Base-by-base conservation (phyloP, 1,140 invertebrate genomes). In the Caerostris darwini region DNA sequence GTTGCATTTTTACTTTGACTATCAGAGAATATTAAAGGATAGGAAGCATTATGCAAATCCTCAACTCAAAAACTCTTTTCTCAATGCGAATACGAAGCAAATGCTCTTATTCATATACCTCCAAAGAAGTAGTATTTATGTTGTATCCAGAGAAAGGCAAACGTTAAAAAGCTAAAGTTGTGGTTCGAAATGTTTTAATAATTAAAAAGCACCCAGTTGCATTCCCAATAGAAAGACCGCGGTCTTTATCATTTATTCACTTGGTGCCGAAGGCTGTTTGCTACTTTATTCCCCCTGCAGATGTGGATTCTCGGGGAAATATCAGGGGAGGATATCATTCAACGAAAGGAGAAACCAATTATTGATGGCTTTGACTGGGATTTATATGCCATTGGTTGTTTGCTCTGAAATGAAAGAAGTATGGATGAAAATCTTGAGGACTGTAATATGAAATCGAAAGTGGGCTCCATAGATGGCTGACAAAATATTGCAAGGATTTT, bases 181-280 rank as follows among this genome's bases (percentile, higher is more conserved):
- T 14, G 85, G 56, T 64, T 87, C n/a, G 85, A 87, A 87, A 87
- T 34, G n/a, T 19, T 53, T 87, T 87, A 87, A 87, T 87, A 61
- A 87, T 87, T 87, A 87, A 87, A 64, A 87, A 50, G 58, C 57
- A 61, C 2, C 58, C 19, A 14, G 56, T 53, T 61, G 34, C 7
- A 50, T 17, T n/a, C 14, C 54, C 53, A 83, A 12, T 3, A 57
- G 82, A 56, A 17, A 56, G 53, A 17, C 81, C 17, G 8, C 56
- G 54, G 12, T 7, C 53, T 19, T 83, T 87, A 64, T 87, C 14
- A 87, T 34, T 87, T 87, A 87, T 87, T 87, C 85, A 87, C n/a
- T 50, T 87, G 58, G 56, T 19, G 19, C 85, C 57, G 85, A 34
- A 10, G 85, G 85, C 85, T 87, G 85, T 87, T 87, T 87, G 85